These are phyloP conservation scores for Neomorphus geoffroyi DNA, from an alignment of 2,797 vertebrate genomes.

Conservation along the genomic window DNA sequence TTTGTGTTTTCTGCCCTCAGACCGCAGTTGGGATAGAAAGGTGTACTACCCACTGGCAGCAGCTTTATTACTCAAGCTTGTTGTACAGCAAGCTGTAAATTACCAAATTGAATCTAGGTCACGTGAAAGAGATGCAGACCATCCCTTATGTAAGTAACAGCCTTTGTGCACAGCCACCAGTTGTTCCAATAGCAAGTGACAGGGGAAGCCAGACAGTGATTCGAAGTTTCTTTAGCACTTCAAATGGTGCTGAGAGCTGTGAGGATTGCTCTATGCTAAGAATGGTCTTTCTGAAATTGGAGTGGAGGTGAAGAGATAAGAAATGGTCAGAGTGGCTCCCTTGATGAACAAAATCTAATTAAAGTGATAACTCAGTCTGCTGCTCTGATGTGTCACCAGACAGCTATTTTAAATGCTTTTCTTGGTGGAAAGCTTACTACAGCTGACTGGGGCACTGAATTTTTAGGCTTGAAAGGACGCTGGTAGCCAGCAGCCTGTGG, in stretches of 20 bases:
- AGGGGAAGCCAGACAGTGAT: not conserved
- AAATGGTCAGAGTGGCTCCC: not conserved
- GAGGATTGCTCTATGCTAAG: not conserved
- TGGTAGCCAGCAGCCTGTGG: not conserved
- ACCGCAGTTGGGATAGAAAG: not conserved
- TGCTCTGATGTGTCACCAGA: not conserved
- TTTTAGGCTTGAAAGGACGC: not conserved
- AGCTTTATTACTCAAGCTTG: not conserved
- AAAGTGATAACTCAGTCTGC: not conserved
- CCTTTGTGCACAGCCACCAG: not conserved
- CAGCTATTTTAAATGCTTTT: not conserved
- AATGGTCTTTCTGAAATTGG: not conserved
- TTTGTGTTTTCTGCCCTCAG: not conserved
- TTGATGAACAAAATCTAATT: not conserved
- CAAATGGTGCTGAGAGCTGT: not conserved
- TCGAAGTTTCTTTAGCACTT: not conserved
- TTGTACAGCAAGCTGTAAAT: not conserved
- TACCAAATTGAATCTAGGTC: not conserved
- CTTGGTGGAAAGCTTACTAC: fast-evolving
- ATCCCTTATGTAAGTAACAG: not conserved
- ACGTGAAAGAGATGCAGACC: not conserved
- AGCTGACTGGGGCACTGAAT: not conserved
- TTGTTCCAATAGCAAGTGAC: fast-evolving
- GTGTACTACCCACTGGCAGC: not conserved
- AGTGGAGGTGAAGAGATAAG: not conserved